Base-by-base conservation (phyloP, 2,888 invertebrate species). In the Nebria salina region DNA sequence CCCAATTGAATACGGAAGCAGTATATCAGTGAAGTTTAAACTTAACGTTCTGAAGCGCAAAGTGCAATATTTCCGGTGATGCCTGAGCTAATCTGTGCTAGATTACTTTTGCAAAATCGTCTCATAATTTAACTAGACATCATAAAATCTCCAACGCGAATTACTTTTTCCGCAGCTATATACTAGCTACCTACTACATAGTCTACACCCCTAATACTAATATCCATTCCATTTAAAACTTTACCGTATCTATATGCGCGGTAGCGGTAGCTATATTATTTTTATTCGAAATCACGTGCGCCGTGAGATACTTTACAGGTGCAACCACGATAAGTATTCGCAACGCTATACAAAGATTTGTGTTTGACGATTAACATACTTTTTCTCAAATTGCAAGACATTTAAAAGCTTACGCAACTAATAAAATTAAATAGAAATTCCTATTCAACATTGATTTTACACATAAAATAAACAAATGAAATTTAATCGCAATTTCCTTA, bases 101-200 rank as follows among this genome's bases (percentile, higher is more conserved):
- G 54, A 54, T 68, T 25, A 68, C 68, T 68, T 68, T 15, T 25
- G 68, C 25, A 68, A 68, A 25, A 68, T 68, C 65, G 65, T 75
- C 64, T 75, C 65, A 75, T 75, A 65, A 75, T 75, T 75, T 75
- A 75, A 65, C 11, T n/a, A 75, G 65, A 68, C 66, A 41, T 76
- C 76, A 20, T 66, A 76, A 76, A 70, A 68, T 43, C 41, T 75
- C 34, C 65, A 65, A 65, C 5, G 75, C 26, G n/a, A 64, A 75
- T 75, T 54, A 75, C 54, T 54, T 75, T 75, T 75, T 54, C 8
- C 54, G 54, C 54, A 20, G 20, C 20, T 20, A 20, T 20, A 20
- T 54, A 54, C 34, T 34, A 34, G 20, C 20, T 20, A 20, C 20
- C 20, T 20, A 20, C 20, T 34, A 34, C 5, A 34, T 34, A 34